A percentile compares a stretch with the other conserved stretches of the same genome.
These are phyloP conservation scores for Epinotia nisella DNA, from an alignment of 2,888 invertebrate genomes.

Conservation along the genomic window DNA sequence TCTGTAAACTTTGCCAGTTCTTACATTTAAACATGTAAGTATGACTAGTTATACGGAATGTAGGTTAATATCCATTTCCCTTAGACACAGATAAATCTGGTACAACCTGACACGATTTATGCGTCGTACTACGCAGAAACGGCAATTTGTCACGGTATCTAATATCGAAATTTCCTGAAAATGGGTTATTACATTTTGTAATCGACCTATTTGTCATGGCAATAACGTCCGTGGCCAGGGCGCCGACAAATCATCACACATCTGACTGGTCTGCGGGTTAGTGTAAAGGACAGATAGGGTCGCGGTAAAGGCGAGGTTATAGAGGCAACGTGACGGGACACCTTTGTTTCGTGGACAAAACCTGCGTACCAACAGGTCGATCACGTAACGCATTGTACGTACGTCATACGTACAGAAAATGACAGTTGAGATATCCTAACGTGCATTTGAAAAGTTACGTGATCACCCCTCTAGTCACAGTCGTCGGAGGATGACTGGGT, in stretches of 20 bases:
- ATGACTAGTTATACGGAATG: too few relatives aligned
- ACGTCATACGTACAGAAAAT: too few relatives aligned
- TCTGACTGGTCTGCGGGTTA: constrained; percentile 4
- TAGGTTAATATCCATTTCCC: background rate
- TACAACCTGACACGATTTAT: constrained; percentile 2
- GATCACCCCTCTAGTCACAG: too few relatives aligned
- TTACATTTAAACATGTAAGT: too few relatives aligned
- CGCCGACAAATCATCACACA: constrained; percentile 25
- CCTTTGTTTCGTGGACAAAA: too few relatives aligned
- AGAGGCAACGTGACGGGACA: background rate
- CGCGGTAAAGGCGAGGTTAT: background rate
- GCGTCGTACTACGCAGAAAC: constrained; percentile 14
- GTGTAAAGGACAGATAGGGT: constrained; percentile 1
- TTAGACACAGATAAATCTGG: background rate
- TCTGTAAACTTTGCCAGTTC: too few relatives aligned
- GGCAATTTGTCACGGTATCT: constrained; percentile 30
- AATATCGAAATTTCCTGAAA: constrained; percentile 24
- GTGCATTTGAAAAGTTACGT: too few relatives aligned
- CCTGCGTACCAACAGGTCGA: too few relatives aligned
- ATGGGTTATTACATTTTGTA: constrained; percentile 23
- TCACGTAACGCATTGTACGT: too few relatives aligned
- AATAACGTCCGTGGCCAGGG: constrained; percentile 1
- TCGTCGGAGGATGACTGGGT: too few relatives aligned
- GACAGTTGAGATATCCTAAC: too few relatives aligned
- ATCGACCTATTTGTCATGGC: constrained; percentile 23